A percentile compares a stretch with the other conserved stretches of the same genome.
phyloP scores from a whole-genome alignment of 2,113 vertebrate genomes.

The Plestiodon gilberti region DNA sequence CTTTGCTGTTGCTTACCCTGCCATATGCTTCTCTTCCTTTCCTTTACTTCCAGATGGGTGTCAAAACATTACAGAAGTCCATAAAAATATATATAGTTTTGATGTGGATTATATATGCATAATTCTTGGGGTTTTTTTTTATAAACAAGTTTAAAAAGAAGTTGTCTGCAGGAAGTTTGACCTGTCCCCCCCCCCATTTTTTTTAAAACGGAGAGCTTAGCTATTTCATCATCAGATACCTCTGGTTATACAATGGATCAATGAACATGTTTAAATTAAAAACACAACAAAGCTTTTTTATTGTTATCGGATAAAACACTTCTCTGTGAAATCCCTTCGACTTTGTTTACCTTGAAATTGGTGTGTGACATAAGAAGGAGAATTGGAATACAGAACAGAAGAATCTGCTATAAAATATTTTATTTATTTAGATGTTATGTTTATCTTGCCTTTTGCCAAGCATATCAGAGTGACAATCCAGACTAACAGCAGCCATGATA shows the following conservation, averaged over 20 bases:
- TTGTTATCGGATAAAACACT: background rate
- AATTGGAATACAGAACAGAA: no score
- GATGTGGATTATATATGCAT: background rate
- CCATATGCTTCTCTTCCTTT: background rate
- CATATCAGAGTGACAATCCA: background rate
- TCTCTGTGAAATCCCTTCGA: background rate
- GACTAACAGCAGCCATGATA: background rate
- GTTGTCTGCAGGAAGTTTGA: background rate
- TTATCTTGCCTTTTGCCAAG: background rate
- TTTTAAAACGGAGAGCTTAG: background rate
- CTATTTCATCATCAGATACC: background rate
- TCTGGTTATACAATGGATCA: background rate
- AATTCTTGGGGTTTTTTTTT: background rate
- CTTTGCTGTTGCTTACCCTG: fast-evolving
- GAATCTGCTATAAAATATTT: background rate
- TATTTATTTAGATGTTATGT: background rate
- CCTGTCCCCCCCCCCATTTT: background rate
- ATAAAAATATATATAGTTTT: background rate
- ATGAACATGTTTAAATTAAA: background rate
- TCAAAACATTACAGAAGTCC: background rate
- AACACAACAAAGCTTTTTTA: background rate
- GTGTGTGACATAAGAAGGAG: background rate
- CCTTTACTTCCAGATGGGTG: fast-evolving
- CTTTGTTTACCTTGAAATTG: background rate
- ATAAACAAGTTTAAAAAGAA: background rate